Base-by-base conservation (phyloP, 2,113 vertebrate genomes). In the Nannospalax galili region DNA sequence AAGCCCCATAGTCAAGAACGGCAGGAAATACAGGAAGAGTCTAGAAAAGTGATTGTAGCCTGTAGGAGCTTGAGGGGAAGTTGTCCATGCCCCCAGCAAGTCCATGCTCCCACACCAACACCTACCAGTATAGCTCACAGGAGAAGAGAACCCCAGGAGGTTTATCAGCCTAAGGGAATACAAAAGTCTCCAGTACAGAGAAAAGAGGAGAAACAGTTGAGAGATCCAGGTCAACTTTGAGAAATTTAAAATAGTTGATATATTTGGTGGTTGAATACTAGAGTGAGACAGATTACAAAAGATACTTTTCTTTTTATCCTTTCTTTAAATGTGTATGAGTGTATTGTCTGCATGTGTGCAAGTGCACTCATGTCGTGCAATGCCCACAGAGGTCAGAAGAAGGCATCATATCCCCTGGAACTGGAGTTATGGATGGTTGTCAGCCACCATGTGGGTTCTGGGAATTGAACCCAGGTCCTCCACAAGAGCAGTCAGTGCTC, bases 191-290 rank as follows among this genome's bases (percentile, higher is more conserved):
- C 7, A 94, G 64, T 40, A 70, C 28, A 80, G 64, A 94, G 48
- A 20, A 17, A 94, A 90, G 75, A 60, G 52, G 30, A 73, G 85
- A 86, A 80, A 80, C 42, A 74, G 45, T 85, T 92, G 85, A 95
- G 91, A 90, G 28, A 95, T 86, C 58, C 81, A 93, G 91, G 82
- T 35, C n/a, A 87, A 90, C 56, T 90, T 48, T 92, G 75, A 90
- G 73, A 92, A 90, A 92, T 86, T 96, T 85, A 93, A 97, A 96
- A 92, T 74, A 95, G 45, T 69, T 81, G 40, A 96, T 15, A 52
- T 10, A 52, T 52, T 52, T 52, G 48, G 48, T n/a, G 48, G 22
- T 62, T 81, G 42, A 79, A 35, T 28, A 40, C 48, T 91, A 35
- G 24, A 90, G 15, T 12, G 84, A 67, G 80, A 74, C 64, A 79